Percentiles rank a stretch among this genome's conserved stretches.
phyloP scores from a whole-genome alignment of 2,797 vertebrate species.

The Nyctalus aviator region DNA sequence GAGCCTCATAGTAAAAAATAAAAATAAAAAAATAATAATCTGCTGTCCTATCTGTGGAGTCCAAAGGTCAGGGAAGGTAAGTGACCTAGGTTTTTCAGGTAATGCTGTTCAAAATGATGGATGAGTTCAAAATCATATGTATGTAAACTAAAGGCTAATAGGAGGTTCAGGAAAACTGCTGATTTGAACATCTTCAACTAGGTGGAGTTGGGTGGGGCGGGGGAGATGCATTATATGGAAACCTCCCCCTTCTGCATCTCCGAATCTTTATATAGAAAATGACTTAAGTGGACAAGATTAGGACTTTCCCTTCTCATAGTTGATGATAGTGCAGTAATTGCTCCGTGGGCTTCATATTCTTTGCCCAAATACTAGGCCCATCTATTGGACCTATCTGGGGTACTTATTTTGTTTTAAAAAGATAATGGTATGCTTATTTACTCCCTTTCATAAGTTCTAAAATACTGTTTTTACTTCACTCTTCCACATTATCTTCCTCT shows the following conservation, averaged over 20 bases:
- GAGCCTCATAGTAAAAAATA: not conserved
- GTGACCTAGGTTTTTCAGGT: not conserved
- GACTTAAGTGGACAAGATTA: not conserved
- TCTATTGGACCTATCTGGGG: not conserved
- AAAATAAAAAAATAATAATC: no score
- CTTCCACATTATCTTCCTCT: not conserved
- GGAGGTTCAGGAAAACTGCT: not conserved
- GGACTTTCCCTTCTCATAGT: not conserved
- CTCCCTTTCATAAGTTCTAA: not conserved
- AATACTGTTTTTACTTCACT: not conserved
- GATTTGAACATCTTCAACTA: not conserved
- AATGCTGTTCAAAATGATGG: not conserved
- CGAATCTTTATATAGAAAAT: not conserved
- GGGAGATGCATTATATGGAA: not conserved
- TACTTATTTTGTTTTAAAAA: not conserved
- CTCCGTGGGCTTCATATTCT: not conserved
- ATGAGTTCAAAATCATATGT: not conserved
- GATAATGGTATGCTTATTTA: not conserved
- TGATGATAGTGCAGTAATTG: not conserved
- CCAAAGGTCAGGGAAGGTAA: not conserved
- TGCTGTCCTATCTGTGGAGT: accelerated
- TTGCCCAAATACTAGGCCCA: not conserved
- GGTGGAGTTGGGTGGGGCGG: not conserved
- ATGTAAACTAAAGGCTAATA: not conserved
- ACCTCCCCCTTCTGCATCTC: not conserved